Conservation (phyloP, 2,888 invertebrate species). For the Apamea crenata region DNA sequence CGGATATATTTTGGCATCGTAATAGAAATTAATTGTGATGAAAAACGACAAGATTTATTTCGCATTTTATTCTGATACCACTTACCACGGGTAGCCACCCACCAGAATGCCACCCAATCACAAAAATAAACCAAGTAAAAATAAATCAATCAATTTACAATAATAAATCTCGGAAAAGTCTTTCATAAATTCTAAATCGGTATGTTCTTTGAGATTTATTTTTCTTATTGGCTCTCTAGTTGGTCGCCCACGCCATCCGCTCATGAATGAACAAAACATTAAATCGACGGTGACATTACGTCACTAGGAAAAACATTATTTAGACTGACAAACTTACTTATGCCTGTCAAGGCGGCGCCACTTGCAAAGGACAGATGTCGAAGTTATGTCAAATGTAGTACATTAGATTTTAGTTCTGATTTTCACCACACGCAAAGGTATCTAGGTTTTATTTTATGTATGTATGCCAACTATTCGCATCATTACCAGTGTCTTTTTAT, state of each 20-base stretch:
- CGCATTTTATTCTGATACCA: neutral
- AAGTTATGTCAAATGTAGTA: neutral
- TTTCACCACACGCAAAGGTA: neutral
- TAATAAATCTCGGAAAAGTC: neutral
- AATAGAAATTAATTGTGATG: neutral
- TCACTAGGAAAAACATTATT: neutral
- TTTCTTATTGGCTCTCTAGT: neutral
- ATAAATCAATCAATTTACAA: neutral
- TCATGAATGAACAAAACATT: constrained; percentile 42
- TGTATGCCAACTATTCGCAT: constrained; percentile 10
- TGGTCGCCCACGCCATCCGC: constrained; percentile 25
- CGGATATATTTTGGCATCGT: neutral
- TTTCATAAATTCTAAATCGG: neutral
- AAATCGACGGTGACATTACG: neutral
- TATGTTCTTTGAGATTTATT: neutral
- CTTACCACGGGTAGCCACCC: neutral
- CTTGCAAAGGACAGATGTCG: neutral
- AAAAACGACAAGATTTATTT: neutral
- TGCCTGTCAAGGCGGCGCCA: neutral
- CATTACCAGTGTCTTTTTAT: neutral
- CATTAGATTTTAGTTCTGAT: neutral
- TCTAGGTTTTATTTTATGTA: neutral
- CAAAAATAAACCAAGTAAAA: constrained; percentile 8
- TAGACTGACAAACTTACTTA: neutral
- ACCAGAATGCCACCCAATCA: neutral